phyloP scores from a whole-genome alignment of 2,797 vertebrate genomes.

The Masticophis lateralis region DNA sequence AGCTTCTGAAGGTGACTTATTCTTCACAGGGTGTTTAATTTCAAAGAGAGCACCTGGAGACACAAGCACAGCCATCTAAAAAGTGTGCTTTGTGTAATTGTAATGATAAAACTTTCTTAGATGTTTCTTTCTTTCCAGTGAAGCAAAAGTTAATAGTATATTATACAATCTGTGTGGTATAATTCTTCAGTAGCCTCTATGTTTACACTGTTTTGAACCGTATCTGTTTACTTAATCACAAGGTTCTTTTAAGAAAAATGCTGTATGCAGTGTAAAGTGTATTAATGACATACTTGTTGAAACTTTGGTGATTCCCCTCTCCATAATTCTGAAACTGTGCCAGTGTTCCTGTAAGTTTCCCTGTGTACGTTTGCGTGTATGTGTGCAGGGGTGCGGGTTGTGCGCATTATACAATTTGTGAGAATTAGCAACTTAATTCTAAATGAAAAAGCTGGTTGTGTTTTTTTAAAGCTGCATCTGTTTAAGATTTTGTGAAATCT shows the following conservation, averaged over 20 bases:
- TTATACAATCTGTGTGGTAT: conserved; percentile 65
- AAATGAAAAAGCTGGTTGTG: conserved; percentile 74
- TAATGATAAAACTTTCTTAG: conserved; percentile 44
- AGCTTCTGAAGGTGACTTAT: not conserved
- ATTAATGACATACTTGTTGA: conserved; percentile 59
- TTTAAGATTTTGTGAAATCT: conserved; percentile 45
- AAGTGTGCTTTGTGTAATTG: conserved; percentile 39
- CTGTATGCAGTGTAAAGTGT: conserved; percentile 64
- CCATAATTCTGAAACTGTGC: conserved; percentile 27
- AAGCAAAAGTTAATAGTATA: conserved; percentile 61
- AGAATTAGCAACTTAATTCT: conserved; percentile 73
- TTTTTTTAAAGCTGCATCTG: conserved; percentile 65
- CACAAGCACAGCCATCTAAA: conserved; percentile 46
- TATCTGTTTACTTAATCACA: conserved; percentile 59
- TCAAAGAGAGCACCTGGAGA: conserved; percentile 40
- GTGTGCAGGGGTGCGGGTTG: conserved; percentile 47
- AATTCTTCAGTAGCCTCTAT: conserved; percentile 65
- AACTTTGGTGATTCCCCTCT: conserved; percentile 61
- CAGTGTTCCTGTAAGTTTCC: conserved; percentile 50
- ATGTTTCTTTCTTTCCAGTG: conserved; percentile 61
- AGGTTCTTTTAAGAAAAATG: conserved; percentile 41
- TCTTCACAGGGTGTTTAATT: conserved; percentile 45
- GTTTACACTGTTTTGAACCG: conserved; percentile 63
- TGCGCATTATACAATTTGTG: conserved; percentile 44
- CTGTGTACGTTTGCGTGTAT: conserved; percentile 32